Conservation (phyloP, 2,888 invertebrate species). For the Drosophila antonietae region DNA sequence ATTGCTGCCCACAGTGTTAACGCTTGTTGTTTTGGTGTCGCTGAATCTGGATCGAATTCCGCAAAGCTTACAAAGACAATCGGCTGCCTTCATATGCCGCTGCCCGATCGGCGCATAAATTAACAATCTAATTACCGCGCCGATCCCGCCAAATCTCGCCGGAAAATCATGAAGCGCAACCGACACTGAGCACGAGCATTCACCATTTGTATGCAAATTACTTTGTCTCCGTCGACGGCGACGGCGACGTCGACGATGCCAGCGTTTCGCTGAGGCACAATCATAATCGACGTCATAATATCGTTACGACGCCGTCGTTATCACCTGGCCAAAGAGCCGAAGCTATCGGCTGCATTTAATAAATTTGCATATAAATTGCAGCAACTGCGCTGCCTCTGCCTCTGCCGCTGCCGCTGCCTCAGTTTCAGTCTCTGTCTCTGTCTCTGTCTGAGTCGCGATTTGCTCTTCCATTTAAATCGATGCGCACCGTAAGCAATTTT, state of each 20-base stretch:
- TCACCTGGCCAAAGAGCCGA: slow-evolving; percentile 57
- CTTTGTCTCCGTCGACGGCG: slow-evolving; percentile 37
- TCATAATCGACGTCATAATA: slow-evolving; percentile 79
- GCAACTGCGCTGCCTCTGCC: slow-evolving; percentile 37
- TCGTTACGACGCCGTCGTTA: slow-evolving; percentile 66
- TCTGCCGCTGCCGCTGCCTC: slow-evolving; percentile 27
- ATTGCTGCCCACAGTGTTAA: slow-evolving; percentile 7
- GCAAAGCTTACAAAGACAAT: slow-evolving; percentile 5
- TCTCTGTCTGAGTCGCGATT: slow-evolving; percentile 26
- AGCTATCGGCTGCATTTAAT: slow-evolving; percentile 53
- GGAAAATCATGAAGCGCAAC: slow-evolving; percentile 75
- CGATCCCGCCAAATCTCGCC: slow-evolving; percentile 59
- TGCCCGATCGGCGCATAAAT: slow-evolving; percentile 66
- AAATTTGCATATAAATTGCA: slow-evolving; percentile 80
- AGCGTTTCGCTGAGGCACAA: slow-evolving; percentile 60
- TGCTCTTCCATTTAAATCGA: slow-evolving; percentile 75
- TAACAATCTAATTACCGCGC: slow-evolving; percentile 72
- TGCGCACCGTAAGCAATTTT: slow-evolving; percentile 81
- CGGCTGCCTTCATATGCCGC: slow-evolving; percentile 5
- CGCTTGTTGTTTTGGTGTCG: slow-evolving; percentile 13
- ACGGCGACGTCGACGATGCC: slow-evolving; percentile 10
- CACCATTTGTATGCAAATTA: slow-evolving; percentile 79
- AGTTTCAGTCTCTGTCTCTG: slow-evolving; percentile 12
- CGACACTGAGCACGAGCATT: slow-evolving; percentile 77
- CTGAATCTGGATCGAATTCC: slow-evolving; percentile 33